These are phyloP conservation scores for Branchinecta lindahli DNA, from an alignment of 1,140 invertebrate species.

Conservation along the genomic window DNA sequence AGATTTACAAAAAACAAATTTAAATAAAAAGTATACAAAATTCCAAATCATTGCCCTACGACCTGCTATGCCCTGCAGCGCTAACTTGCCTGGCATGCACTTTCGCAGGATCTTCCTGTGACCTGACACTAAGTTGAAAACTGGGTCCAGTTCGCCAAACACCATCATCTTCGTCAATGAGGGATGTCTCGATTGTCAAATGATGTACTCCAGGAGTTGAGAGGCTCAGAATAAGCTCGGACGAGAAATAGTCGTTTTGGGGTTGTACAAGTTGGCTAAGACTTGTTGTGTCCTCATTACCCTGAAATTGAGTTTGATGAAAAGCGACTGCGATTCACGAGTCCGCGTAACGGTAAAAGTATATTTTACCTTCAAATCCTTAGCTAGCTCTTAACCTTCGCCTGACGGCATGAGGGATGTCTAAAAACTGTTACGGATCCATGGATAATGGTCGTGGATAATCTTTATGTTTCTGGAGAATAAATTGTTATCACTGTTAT, in stretches of 20 bases:
- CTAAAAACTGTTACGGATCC: too few relatives aligned
- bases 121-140: neutral
- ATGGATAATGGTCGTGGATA: too few relatives aligned
- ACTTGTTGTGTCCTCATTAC: neutral
- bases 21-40: too few relatives aligned
- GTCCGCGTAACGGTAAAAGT: too few relatives aligned
- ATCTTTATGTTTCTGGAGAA: too few relatives aligned
- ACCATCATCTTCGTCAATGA: neutral
- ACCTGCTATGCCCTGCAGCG: neutral
- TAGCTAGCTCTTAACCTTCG: too few relatives aligned
- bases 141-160: neutral
- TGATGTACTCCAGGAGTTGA: neutral
- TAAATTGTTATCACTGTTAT: too few relatives aligned
- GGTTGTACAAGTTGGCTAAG: neutral
- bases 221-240: neutral
- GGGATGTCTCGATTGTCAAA: neutral
- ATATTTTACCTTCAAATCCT: too few relatives aligned
- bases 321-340: too few relatives aligned
- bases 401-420: too few relatives aligned
- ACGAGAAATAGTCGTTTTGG: neutral
- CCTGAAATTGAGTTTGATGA: neutral
- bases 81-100: neutral
- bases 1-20: too few relatives aligned
- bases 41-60: neutral
- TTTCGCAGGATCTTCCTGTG: neutral